phyloP scores from a whole-genome alignment of 2,797 vertebrate species.

The Orientallactaga sibirica region DNA sequence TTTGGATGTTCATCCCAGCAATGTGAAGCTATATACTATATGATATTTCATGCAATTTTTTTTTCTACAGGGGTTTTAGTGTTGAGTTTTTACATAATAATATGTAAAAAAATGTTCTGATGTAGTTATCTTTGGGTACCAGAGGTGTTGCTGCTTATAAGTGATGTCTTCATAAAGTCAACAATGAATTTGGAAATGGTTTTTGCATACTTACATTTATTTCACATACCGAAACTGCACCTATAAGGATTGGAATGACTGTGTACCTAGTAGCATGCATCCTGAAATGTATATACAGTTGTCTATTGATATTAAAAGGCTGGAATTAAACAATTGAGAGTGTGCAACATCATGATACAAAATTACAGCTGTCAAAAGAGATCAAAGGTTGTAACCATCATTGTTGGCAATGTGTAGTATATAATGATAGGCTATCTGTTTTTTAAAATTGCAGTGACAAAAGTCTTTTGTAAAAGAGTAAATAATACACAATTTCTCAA shows the following conservation, averaged over 20 bases:
- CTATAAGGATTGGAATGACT: neutral
- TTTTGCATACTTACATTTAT: neutral
- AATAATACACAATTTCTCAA: constrained; percentile 63
- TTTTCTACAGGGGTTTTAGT: neutral
- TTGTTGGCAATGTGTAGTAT: neutral
- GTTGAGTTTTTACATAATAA: neutral
- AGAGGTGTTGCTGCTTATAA: neutral
- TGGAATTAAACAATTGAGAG: constrained; percentile 61
- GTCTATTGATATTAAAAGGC: neutral
- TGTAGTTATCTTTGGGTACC: neutral
- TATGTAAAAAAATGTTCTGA: neutral
- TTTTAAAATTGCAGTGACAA: constrained; percentile 49
- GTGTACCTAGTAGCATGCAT: neutral
- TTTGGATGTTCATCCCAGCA: too few relatives aligned
- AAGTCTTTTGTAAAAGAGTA: constrained; percentile 36
- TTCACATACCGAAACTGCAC: neutral
- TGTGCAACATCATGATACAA: constrained; percentile 17
- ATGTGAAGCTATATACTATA: neutral
- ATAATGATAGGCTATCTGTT: constrained; percentile 50
- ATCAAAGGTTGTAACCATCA: constrained; percentile 44
- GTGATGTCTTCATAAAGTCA: neutral
- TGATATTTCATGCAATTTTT: neutral
- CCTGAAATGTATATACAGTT: neutral
- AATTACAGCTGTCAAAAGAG: constrained; percentile 63
- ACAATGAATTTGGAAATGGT: neutral